Base-by-base conservation (phyloP, 2,113 vertebrate species). In the Microcebus ravelobensis region DNA sequence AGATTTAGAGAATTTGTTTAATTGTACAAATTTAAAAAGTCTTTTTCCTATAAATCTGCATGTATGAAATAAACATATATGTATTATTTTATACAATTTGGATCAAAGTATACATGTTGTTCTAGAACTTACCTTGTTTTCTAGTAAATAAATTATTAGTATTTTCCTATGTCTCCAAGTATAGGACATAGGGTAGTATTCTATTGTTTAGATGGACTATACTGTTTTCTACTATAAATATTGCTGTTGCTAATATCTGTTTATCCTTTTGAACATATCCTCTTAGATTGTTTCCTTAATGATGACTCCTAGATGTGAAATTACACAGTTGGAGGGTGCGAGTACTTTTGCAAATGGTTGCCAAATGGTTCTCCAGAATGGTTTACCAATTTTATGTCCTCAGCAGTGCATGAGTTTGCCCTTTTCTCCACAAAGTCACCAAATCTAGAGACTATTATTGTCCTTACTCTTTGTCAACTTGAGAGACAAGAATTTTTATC, bases 121-220 rank as follows among this genome's bases (percentile, higher is more conserved):
- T 89, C 83, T 18, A 93, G 79, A 93, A 70, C 45, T 70, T 91
- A 52, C 68, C 15, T 76, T 82, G 25, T 87, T 76, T 89, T 20
- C 42, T 39, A 89, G 68, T 50, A 67, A 67, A 34, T n/a, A 77
- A 39, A 57, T 29, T 76, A 4, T 27, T 39, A 39, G 31, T 3
- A 48, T 57, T 63, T 95, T 63, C 8, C 5, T 57, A 4, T 45
- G 5, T 89, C 15, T 34, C 23, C 83, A 48, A 76, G 70, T 67
- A 88, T 15, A 27, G 59, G 59, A 27, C 25, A 61, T 8, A 55
- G 42, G 57, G 42, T 77, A 42, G 17, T 39, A 59, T 25, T 84
- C 10, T 34, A 6, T 34, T 76, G 52, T 52, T 57, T 20, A 23
- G 18, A 29, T 57, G 65, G 12, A 61, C 21, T 23, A 36, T 20